Evolutionary conservation across 2,113 vertebrate genomes (phyloP).

Genomic region (Trinectes maculatus): DNA sequence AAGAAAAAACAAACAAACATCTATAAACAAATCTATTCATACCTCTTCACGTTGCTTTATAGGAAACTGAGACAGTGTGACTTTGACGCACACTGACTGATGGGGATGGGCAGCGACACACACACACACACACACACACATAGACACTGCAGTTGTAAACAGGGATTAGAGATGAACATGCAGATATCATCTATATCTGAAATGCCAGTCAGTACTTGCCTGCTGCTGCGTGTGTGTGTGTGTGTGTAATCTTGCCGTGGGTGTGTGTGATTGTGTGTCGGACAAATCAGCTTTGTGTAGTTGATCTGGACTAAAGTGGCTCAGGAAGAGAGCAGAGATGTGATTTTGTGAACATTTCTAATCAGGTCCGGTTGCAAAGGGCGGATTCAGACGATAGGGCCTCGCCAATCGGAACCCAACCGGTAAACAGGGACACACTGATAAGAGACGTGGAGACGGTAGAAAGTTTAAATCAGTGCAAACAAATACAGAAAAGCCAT

Average conservation of each 20-base stretch:
- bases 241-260: conserved; percentile 40
- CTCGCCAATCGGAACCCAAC: conserved; percentile 3
- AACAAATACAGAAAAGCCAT: conserved; percentile 8
- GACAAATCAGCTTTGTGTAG: conserved; percentile 68
- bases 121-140: too few relatives aligned
- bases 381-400: conserved; percentile 12
- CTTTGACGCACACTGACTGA: neutral
- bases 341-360: conserved; percentile 54
- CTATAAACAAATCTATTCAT: conserved; percentile 36
- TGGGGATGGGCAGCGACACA: conserved; percentile 45
- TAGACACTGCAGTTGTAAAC: conserved; percentile 46
- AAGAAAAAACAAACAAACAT: too few relatives aligned
- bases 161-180: conserved; percentile 69
- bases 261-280: conserved; percentile 35
- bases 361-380: conserved; percentile 39
- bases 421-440: neutral
- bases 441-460: conserved; percentile 1
- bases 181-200: conserved; percentile 60
- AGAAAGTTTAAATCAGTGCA: conserved; percentile 3
- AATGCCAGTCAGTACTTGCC: conserved; percentile 38
- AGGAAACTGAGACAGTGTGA: conserved; percentile 19
- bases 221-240: conserved; percentile 8
- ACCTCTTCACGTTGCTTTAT: conserved; percentile 31
- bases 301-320: conserved; percentile 73
- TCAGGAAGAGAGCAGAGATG: conserved; percentile 58